Evolutionary conservation across 2,797 vertebrate genomes (phyloP), one percentile per base, ranked within the genome.

Genomic region (Sebastes jordani): DNA sequence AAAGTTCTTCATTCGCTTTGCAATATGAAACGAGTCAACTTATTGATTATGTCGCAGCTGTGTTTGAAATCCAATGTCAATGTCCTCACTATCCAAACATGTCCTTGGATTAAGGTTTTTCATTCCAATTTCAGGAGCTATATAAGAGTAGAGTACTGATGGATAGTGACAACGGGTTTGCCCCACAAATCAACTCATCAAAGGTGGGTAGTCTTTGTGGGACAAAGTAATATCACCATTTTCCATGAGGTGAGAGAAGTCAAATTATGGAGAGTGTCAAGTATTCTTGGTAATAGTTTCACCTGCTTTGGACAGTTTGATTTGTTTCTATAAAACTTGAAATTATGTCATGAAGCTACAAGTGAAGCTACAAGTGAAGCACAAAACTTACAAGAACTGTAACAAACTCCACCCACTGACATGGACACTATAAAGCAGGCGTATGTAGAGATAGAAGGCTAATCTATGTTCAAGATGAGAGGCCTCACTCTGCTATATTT

Each of bases 61-160:
- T 71, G 36, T 63, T 74, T 74, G 7, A 61, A 60, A 54, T 60
- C 16, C 27, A 54, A 16, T 27, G 49, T 52, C 65, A 52, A 16
- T 34, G 49, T 49, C 14, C 14, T 76, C 11, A 23, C 20, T 59
- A 18, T 36, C 22, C 2, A 70, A 69, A 80, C 34, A 30, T 55
- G 14, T 29, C 25, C 56, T 61, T 68, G 13, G 11, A 30, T 77
- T 55, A 66, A 55, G 38, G 25, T 60, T n/a, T 27, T n/a, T 29
- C 25, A 63, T 32, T 27, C 7, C 3, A 46, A 66, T 65, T 73
- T 23, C 56, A 65, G 8, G 8, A 3, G 3, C 8, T 0, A 3
- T 3, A 32, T 32, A 32, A 32, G 32, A 1, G 0, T 0, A 32
- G 0, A 32, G 0, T 14, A 23, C 25, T 6, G 6, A 1, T 46